Conservation (phyloP, 2,113 vertebrate genomes). For the Myrmecobius fasciatus region DNA sequence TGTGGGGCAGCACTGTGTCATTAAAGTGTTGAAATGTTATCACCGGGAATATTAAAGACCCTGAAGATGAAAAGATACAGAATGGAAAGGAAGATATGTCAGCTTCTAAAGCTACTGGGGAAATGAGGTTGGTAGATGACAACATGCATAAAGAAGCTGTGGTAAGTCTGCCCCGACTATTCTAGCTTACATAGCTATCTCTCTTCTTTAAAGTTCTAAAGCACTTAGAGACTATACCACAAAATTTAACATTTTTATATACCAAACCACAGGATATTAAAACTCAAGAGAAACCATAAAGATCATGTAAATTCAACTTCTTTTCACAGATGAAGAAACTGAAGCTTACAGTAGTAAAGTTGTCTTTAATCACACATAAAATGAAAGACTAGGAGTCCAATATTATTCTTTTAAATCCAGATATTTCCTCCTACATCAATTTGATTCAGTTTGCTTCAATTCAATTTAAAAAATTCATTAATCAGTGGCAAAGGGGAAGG, state of each 20-base stretch:
- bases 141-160: neutral
- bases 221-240: neutral
- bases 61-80: neutral
- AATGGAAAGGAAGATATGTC: neutral
- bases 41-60: neutral
- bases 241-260: conserved; percentile 1
- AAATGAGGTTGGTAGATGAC: neutral
- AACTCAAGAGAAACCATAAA: neutral
- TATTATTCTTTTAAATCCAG: neutral
- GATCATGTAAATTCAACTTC: neutral
- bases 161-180: neutral
- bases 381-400: neutral
- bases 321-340: neutral
- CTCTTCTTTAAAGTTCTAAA: neutral
- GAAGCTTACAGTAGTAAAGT: neutral
- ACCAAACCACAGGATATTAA: neutral
- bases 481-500: neutral
- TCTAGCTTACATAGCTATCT: neutral
- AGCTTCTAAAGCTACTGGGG: neutral
- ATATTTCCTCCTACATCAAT: neutral
- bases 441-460: neutral
- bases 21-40: neutral
- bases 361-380: neutral
- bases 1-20: neutral
- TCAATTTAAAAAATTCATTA: neutral